Percentiles rank a stretch among this genome's conserved stretches.
Conservation (phyloP, 2,113 vertebrate species). For the Hydropotes inermis region DNA sequence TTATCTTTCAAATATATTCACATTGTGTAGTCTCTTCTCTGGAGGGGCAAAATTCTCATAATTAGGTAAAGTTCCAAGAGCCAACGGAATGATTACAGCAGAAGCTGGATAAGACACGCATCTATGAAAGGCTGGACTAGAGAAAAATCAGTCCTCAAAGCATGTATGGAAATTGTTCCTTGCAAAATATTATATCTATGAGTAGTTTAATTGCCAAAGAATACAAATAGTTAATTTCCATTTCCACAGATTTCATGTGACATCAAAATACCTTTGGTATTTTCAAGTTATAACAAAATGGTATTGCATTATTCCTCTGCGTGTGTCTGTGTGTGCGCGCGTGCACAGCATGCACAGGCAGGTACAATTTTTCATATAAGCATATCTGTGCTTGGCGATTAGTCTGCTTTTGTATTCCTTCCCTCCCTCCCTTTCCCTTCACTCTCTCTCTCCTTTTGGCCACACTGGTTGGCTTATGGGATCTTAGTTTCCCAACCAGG, state of each 20-base stretch:
- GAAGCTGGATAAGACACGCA: not conserved
- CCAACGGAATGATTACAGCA: conserved; percentile 47
- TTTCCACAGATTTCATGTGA: not conserved
- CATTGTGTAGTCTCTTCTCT: conserved; percentile 57
- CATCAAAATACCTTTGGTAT: conserved; percentile 16
- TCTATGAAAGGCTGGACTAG: conserved; percentile 24
- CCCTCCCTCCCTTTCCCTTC: not conserved
- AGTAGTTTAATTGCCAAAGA: not conserved
- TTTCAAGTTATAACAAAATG: conserved; percentile 18
- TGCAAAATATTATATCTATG: not conserved
- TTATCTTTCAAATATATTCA: conserved; percentile 66
- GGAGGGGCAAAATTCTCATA: conserved; percentile 55
- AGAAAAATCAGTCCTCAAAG: conserved; percentile 49
- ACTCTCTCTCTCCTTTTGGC: not conserved
- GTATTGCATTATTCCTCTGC: not conserved
- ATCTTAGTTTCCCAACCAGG: not conserved
- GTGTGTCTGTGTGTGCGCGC: not conserved
- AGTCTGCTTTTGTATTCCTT: not conserved
- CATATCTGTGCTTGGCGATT: not conserved
- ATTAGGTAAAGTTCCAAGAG: conserved; percentile 65
- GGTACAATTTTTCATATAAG: not conserved
- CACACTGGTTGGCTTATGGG: not conserved
- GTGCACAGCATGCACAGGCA: not conserved
- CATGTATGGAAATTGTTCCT: not conserved
- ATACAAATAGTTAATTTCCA: not conserved